Conservation (phyloP, 2,888 invertebrate species). For the Microctonus hyperodae region DNA sequence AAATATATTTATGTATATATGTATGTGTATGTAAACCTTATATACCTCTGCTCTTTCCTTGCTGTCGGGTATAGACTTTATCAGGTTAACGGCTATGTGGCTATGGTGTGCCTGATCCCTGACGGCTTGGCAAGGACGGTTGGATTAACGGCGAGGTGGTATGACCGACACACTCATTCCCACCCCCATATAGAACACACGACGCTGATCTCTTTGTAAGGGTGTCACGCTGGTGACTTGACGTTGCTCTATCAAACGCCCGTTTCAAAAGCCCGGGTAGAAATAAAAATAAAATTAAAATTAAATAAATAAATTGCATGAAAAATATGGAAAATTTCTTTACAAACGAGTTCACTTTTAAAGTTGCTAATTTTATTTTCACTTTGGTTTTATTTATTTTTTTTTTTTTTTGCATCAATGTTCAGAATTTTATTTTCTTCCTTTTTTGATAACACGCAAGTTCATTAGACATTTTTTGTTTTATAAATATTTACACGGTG, state of each 20-base stretch:
- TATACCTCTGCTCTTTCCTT: not conserved
- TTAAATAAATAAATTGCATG: not conserved
- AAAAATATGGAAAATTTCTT: not conserved
- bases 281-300: not conserved
- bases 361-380: not conserved
- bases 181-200: not conserved
- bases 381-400: not conserved
- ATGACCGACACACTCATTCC: slow-evolving; percentile 13
- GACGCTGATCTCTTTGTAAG: slow-evolving; percentile 22
- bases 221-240: slow-evolving; percentile 15
- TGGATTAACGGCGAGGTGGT: slow-evolving; percentile 23
- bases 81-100: slow-evolving; percentile 16
- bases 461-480: not conserved
- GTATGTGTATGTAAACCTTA: too few species aligned
- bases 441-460: not conserved
- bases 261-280: not conserved
- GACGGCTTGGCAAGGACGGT: slow-evolving; percentile 18
- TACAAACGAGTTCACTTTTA: not conserved
- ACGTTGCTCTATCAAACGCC: slow-evolving; percentile 11
- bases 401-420: not conserved
- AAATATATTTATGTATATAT: not conserved
- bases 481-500: not conserved
- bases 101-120: slow-evolving; percentile 15
- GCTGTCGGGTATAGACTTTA: slow-evolving; percentile 1
- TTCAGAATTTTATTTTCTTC: not conserved